phyloP scores from a whole-genome alignment of 2,113 vertebrate genomes.

The Pseudorhombus dupliciocellatus region DNA sequence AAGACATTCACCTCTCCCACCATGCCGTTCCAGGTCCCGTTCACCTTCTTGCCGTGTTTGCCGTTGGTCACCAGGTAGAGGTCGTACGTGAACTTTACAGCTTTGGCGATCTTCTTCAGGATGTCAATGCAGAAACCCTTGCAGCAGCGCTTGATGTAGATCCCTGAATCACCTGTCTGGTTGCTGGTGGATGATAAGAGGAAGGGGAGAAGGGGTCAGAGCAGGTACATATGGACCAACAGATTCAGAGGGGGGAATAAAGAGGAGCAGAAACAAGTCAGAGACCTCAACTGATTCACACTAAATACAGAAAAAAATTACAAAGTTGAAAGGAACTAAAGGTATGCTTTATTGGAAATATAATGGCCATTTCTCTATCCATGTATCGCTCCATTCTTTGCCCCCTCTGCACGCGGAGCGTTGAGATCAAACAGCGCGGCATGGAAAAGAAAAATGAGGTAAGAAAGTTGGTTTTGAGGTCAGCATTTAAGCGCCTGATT shows the following conservation, averaged over 20 bases:
- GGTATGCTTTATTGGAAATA: no score
- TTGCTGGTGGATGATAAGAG: conserved; percentile 81
- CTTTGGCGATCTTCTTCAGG: conserved; percentile 98
- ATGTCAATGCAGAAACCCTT: conserved; percentile 99
- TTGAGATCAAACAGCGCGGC: no score
- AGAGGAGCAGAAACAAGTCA: neutral
- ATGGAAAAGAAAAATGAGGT: no score
- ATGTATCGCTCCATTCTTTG: no score
- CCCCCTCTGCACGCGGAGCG: no score
- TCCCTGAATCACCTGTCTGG: conserved; percentile 92
- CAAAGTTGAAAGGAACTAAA: no score
- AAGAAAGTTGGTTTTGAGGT: neutral
- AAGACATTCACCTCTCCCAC: conserved; percentile 92
- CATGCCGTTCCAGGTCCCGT: conserved; percentile 99
- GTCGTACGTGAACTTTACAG: conserved; percentile 98
- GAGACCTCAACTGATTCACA: neutral
- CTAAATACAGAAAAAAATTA: fast-evolving
- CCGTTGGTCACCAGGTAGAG: conserved; percentile 99
- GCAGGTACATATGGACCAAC: neutral
- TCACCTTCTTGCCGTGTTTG: conserved; percentile 99
- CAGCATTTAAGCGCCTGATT: neutral
- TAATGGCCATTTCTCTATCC: no score
- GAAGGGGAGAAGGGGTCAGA: neutral
- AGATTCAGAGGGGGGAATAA: neutral
- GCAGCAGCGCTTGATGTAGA: conserved; percentile 99